These are phyloP conservation scores for Diarsia rubi DNA, from an alignment of 2,888 invertebrate genomes.

Conservation along the genomic window DNA sequence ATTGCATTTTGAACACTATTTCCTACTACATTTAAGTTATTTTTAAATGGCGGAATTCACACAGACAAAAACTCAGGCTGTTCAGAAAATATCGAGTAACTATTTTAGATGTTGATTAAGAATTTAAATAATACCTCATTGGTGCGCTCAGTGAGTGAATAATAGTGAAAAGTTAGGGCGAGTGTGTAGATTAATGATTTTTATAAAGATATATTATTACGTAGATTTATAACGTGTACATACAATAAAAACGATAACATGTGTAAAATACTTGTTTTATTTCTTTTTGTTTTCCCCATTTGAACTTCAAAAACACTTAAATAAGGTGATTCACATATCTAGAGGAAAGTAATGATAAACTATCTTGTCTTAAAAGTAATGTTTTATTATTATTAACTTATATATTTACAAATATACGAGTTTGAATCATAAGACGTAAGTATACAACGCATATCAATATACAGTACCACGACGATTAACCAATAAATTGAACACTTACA, in stretches of 20 bases:
- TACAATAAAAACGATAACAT: constrained; percentile 81
- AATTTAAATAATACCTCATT: constrained; percentile 24
- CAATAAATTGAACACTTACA: not conserved
- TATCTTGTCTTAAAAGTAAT: not conserved
- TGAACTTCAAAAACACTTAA: not conserved
- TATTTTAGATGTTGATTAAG: not conserved
- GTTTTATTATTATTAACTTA: constrained; percentile 43
- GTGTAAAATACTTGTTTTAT: constrained; percentile 72
- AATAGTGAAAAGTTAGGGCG: constrained; percentile 58
- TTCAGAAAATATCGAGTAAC: not conserved
- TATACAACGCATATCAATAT: not conserved
- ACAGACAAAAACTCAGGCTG: not conserved
- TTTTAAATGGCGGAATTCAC: not conserved
- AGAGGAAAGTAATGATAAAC: constrained; percentile 11
- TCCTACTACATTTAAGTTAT: not conserved
- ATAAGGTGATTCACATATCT: not conserved
- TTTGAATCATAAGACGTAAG: constrained; percentile 15
- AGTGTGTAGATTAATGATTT: constrained; percentile 73
- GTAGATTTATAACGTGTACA: constrained; percentile 80
- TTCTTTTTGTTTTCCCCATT: constrained; percentile 29
- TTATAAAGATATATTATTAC: constrained; percentile 78
- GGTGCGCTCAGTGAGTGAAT: constrained; percentile 29
- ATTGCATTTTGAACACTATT: not conserved
- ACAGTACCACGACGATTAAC: constrained; percentile 3
- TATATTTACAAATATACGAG: constrained; percentile 46